Conservation (phyloP, 2,113 vertebrate species). For the Stegastes partitus region DNA sequence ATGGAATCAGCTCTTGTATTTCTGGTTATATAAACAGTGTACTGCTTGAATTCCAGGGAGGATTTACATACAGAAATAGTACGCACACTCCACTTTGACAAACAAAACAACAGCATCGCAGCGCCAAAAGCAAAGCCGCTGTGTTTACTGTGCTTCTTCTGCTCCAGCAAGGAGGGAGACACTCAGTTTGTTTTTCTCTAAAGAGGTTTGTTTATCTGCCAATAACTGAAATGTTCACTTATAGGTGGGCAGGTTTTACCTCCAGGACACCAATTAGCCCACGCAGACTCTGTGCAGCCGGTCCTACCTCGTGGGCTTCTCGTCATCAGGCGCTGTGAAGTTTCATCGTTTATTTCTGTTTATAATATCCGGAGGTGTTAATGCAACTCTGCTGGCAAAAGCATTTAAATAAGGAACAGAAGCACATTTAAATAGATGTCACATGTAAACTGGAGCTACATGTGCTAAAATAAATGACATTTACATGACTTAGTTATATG, state of each 20-base stretch:
- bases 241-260: background rate
- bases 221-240: conserved; percentile 3
- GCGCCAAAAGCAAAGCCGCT: conserved; percentile 31
- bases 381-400: background rate
- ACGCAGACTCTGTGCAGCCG: conserved; percentile 1
- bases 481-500: too few relatives aligned
- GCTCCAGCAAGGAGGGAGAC: background rate
- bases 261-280: background rate
- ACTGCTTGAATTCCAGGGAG: background rate
- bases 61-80: conserved; percentile 22
- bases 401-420: too few relatives aligned
- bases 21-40: conserved; percentile 8
- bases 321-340: background rate
- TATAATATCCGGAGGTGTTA: background rate
- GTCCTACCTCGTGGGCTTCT: background rate
- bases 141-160: conserved; percentile 26
- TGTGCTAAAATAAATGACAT: too few relatives aligned
- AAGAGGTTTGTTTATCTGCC: conserved; percentile 22
- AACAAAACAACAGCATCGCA: conserved; percentile 7
- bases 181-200: conserved; percentile 26
- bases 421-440: too few relatives aligned
- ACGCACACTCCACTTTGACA: conserved; percentile 5
- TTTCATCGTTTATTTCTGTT: background rate
- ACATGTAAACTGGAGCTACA: too few relatives aligned
- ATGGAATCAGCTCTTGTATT: conserved; percentile 15